Evolutionary conservation across 2,888 invertebrate species (phyloP), one percentile per base, ranked within the genome.

Genomic region (Tuberolachnus salignus): DNA sequence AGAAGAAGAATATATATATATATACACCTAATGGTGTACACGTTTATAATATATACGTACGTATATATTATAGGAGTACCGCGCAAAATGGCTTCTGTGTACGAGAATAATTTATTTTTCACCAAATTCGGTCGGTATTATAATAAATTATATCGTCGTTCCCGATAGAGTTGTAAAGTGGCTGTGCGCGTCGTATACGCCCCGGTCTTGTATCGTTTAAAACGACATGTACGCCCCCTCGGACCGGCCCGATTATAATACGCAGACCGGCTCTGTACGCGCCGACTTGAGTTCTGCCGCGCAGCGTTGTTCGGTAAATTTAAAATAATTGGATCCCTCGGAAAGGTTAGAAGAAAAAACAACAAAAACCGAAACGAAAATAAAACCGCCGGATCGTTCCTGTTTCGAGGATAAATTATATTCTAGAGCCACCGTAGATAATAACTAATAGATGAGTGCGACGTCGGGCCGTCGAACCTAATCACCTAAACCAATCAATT

Each of bases 251-350:
- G 70, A 70, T 55, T 13, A 13, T 13, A 1, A 46, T 46, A 46
- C 10, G 10, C 14, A 46, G 6, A 34, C 34, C 34, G 34, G n/a
- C n/a, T 46, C 1, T 46, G 14, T 46, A n/a, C 44, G 44, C 71
- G 57, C 59, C 71, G 59, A 71, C 23, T 46, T 46, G 26, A 71
- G 71, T 71, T 70, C 57, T 46, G 23, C 57, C 6, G 6, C 34
- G 34, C 34, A 34, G 3, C 6, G 6, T 34, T 6, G n/a, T 57
- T 59, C 23, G n/a, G 71, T 71, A 46, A 71, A 71, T 59, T 71
- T 59, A 59, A 71, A 71, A 71, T 71, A 71, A 71, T 71, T 71
- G 59, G 59, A 71, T 46, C 46, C 57, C 26, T 59, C 1, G n/a
- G 26, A 21, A 57, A 44, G 19, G n/a, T n/a, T 1, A 44, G 11